A percentile compares a stretch with the other conserved stretches of the same genome.
phyloP scores from a whole-genome alignment of 2,797 vertebrate species.

The Dendrocincla fuliginosa region DNA sequence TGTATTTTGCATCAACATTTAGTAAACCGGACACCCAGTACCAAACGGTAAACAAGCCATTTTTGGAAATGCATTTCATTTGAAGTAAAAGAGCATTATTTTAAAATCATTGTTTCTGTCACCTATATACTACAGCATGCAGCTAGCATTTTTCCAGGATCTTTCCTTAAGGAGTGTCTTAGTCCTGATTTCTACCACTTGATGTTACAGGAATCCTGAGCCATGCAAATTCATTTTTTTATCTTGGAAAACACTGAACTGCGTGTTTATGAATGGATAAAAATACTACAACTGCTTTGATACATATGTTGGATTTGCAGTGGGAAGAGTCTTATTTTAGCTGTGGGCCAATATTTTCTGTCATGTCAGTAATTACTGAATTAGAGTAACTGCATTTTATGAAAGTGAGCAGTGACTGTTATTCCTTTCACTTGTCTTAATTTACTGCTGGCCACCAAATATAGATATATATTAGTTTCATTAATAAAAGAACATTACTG shows the following conservation, averaged over 20 bases:
- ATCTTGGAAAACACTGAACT: constrained; percentile 19
- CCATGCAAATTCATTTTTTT: neutral
- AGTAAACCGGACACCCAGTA: neutral
- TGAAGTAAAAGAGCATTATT: neutral
- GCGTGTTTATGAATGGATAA: neutral
- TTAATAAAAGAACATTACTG: constrained; percentile 78
- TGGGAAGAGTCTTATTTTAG: constrained; percentile 43
- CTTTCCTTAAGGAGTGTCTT: neutral
- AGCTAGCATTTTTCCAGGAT: neutral
- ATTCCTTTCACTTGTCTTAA: constrained; percentile 63
- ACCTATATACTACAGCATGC: neutral
- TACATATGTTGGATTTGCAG: neutral
- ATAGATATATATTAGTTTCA: constrained; percentile 71
- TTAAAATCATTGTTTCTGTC: neutral
- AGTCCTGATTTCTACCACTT: neutral
- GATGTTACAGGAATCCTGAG: neutral
- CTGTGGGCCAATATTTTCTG: constrained; percentile 32
- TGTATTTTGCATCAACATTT: constrained; percentile 24
- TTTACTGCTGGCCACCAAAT: constrained; percentile 70
- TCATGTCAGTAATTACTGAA: constrained; percentile 61
- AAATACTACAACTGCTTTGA: constrained; percentile 8
- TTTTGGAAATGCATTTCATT: constrained; percentile 9
- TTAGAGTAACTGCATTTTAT: constrained; percentile 68
- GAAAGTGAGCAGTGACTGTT: constrained; percentile 47
- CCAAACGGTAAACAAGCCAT: constrained; percentile 1